Percentiles rank a stretch among this genome's conserved stretches.
Conservation (phyloP, 2,797 vertebrate species). For the Smutsia gigantea region DNA sequence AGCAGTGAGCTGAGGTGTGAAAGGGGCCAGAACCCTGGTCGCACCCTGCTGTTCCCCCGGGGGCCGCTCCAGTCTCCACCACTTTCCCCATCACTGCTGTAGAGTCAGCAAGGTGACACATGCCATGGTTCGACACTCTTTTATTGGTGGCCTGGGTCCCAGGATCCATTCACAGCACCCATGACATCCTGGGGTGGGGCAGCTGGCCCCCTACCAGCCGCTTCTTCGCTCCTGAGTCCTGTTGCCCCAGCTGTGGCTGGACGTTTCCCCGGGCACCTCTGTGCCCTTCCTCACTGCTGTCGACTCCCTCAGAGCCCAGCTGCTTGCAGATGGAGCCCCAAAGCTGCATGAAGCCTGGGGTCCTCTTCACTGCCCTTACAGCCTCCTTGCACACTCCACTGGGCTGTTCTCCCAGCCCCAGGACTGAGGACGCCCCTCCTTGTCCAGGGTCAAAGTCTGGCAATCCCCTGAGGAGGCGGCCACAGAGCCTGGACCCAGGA, state of each 20-base stretch:
- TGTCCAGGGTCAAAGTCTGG: not conserved
- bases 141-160: slow-evolving; percentile 60
- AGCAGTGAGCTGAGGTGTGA: not conserved
- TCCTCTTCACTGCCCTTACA: not conserved
- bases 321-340: not conserved
- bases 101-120: not conserved
- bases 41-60: rapidly evolving
- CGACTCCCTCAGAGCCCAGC: not conserved
- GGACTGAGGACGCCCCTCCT: not conserved
- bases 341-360: not conserved
- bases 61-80: rapidly evolving
- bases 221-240: not conserved
- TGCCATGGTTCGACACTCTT: not conserved
- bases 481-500: not conserved
- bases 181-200: rapidly evolving
- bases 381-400: not conserved
- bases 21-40: not conserved
- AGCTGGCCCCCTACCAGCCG: rapidly evolving
- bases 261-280: too few species aligned
- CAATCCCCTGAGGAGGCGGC: too few species aligned
- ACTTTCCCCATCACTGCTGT: rapidly evolving
- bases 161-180: not conserved
- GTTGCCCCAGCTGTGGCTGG: rapidly evolving
- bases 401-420: not conserved
- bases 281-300: not conserved